Evolutionary conservation across 2,888 invertebrate species (phyloP), one percentile per base, ranked within the genome.

Genomic region (Melikaiella ostensackeni): DNA sequence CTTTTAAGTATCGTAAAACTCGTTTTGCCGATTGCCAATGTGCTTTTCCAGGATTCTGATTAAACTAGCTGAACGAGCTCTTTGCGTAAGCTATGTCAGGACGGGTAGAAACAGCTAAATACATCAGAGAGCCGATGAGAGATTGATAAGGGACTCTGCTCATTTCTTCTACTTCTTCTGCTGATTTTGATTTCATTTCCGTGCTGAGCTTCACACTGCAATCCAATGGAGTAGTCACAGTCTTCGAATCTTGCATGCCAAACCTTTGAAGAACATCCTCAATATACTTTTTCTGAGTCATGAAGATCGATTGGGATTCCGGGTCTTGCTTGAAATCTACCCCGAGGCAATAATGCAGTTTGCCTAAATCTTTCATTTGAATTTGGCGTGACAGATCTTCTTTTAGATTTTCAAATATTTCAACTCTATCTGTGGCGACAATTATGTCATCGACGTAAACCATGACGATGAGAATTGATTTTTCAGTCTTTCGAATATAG

Each of bases 381-480:
- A 38, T 1, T 79, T 55, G 0, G 62, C 55, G n/a, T n/a, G n/a
- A n/a, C n/a, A 83, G 63, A 42, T 63, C 30, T 19, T 74, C 59
- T 63, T 79, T 74, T 11, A 84, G 46, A 50, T 75, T 46, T 11
- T 75, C 70, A 30, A 81, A 75, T 11, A 33, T 76, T 46, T 76
- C 57, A 50, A 63, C 30, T 75, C 78, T 62, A 27, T 75, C 78
- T 19, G 81, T 83, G 30, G 77, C 79, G 50, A 85, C 77, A 11
- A 86, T 62, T 83, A 75, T 86, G 75, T 86, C 86, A 55, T 86
- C 84, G 9, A 87, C 86, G 75, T 84, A 85, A 13, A 84, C 79
- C 9, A 78, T 63, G 27, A 83, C 62, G 11, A 77, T 82, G 33
- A 77, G 59, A 50, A 78, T 59, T 27, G 81, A 76, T 33, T 79